These are phyloP conservation scores for Philhelius pedissequus DNA, from an alignment of 2,888 invertebrate species.

Conservation along the genomic window DNA sequence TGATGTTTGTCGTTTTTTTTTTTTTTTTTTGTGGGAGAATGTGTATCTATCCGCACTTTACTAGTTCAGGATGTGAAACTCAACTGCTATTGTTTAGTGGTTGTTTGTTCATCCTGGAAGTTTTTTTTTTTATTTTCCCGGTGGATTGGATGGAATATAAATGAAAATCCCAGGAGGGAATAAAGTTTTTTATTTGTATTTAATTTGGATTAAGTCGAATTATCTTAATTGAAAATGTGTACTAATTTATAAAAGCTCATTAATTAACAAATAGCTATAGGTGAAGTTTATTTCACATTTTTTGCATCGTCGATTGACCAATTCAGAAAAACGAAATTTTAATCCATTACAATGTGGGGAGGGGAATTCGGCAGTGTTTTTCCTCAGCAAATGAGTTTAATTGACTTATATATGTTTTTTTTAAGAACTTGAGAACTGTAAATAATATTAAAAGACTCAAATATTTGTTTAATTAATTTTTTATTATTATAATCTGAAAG, in stretches of 20 bases:
- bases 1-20: not conserved
- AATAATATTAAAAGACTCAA: too few species aligned
- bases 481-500: too few species aligned
- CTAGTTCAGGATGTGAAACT: not conserved
- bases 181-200: not conserved
- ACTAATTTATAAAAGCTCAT: not conserved
- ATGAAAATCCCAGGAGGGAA: not conserved
- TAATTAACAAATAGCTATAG: not conserved
- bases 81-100: not conserved
- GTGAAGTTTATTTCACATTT: too few species aligned
- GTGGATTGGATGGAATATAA: not conserved
- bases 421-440: too few species aligned
- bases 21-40: not conserved
- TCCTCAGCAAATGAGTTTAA: too few species aligned
- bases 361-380: too few species aligned
- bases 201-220: not conserved
- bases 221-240: not conserved
- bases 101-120: not conserved
- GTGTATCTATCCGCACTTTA: not conserved
- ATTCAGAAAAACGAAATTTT: too few species aligned
- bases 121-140: not conserved
- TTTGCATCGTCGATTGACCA: too few species aligned
- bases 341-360: too few species aligned
- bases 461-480: too few species aligned
- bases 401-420: too few species aligned